Conservation (phyloP, 2,113 vertebrate species). For the Oncorhynchus mykiss region DNA sequence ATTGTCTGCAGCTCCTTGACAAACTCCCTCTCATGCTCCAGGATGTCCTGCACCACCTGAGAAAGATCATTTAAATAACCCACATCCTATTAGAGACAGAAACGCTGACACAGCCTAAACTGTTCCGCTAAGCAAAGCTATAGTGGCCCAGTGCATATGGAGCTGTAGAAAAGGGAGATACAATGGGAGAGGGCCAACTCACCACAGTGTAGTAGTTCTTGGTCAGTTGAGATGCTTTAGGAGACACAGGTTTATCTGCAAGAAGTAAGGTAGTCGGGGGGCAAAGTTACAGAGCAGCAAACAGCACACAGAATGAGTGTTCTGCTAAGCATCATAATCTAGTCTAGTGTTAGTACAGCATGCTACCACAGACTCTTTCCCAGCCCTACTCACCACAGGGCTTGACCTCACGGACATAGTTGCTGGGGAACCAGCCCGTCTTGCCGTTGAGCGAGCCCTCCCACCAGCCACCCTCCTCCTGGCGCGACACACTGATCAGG, state of each 20-base stretch:
- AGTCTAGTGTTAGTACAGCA: too few species aligned
- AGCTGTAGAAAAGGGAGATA: too few species aligned
- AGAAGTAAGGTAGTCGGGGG: constrained; percentile 1
- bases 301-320: too few species aligned
- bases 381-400: constrained; percentile 82
- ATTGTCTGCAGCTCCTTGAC: constrained; percentile 92
- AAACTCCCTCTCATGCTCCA: constrained; percentile 95
- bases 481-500: constrained; percentile 89
- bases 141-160: too few species aligned
- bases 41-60: constrained; percentile 95
- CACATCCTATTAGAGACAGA: too few species aligned
- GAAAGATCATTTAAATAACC: neutral
- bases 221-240: constrained; percentile 88
- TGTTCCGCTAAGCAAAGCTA: neutral
- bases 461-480: constrained; percentile 99
- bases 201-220: constrained; percentile 98
- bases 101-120: neutral
- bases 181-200: constrained; percentile 60
- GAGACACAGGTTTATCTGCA: constrained; percentile 90
- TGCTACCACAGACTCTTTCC: neutral
- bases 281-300: too few species aligned
- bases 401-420: constrained; percentile 97
- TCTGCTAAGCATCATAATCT: too few species aligned
- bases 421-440: constrained; percentile 98
- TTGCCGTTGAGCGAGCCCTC: constrained; percentile 89